Conservation (phyloP, 1,140 invertebrate species). For the Drosophila pseudoobscura region DNA sequence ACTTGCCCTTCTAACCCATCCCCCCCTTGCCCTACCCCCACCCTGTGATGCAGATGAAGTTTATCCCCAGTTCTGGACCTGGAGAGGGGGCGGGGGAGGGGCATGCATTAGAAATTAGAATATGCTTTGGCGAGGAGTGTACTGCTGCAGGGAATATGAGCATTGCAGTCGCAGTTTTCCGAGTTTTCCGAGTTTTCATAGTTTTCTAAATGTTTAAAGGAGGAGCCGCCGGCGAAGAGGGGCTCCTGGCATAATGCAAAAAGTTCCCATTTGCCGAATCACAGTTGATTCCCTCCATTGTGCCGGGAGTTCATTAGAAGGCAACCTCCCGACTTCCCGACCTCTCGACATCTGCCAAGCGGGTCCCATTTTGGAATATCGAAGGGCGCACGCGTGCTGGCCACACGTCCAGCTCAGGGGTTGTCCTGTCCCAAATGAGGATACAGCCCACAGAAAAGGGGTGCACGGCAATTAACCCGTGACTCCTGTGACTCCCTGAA, state of each 20-base stretch:
- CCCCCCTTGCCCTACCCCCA: background rate
- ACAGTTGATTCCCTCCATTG: too few relatives aligned
- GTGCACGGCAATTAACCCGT: slow-evolving; percentile 69
- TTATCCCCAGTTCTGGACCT: slow-evolving; percentile 14
- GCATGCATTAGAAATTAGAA: slow-evolving; percentile 3
- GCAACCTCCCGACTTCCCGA: background rate
- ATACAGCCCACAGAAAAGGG: slow-evolving; percentile 31
- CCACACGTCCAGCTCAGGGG: slow-evolving; percentile 57
- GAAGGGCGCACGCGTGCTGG: slow-evolving; percentile 63
- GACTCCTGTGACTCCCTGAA: slow-evolving; percentile 14
- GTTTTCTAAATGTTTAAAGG: slow-evolving; percentile 32
- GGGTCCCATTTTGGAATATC: slow-evolving; percentile 68
- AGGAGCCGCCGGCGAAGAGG: background rate
- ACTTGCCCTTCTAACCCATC: slow-evolving; percentile 32
- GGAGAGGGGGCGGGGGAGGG: background rate
- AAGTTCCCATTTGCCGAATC: background rate
- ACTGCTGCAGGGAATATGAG: too few relatives aligned
- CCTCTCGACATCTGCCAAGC: slow-evolving; percentile 7
- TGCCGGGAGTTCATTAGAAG: slow-evolving; percentile 3
- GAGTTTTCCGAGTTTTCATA: background rate
- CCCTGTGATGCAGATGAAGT: slow-evolving; percentile 23
- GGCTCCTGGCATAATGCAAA: background rate
- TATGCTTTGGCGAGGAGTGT: too few relatives aligned
- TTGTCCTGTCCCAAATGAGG: slow-evolving; percentile 53
- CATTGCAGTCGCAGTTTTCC: background rate